Conservation (phyloP, 2,888 invertebrate genomes). For the Eudasyphora cyanicolor region DNA sequence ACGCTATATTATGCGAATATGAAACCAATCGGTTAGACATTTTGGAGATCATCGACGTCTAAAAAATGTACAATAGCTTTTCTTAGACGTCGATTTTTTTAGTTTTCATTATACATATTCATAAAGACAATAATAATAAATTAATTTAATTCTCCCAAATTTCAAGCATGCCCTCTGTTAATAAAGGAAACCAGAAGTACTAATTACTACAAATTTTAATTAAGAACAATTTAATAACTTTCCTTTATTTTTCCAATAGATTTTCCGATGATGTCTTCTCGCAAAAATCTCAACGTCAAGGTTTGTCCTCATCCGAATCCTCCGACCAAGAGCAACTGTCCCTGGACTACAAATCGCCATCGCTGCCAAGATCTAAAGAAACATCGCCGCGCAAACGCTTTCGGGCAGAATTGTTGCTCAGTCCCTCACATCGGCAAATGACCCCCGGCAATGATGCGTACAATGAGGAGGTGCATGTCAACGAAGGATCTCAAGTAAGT, state of each 20-base stretch:
- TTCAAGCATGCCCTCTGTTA: neutral
- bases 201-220: neutral
- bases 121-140: no score
- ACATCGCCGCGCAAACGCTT: slow-evolving; percentile 75
- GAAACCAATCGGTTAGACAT: no score
- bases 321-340: slow-evolving; percentile 78
- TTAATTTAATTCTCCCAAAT: neutral
- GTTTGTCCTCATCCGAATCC: slow-evolving; percentile 76
- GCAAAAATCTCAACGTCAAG: slow-evolving; percentile 84
- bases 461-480: slow-evolving; percentile 55
- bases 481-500: slow-evolving; percentile 65
- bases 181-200: neutral
- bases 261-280: slow-evolving; percentile 86
- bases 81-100: no score
- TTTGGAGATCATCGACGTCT: no score
- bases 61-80: no score
- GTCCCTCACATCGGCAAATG: slow-evolving; percentile 79
- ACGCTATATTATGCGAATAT: no score
- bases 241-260: no score
- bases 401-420: slow-evolving; percentile 76
- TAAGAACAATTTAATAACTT: no score
- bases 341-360: slow-evolving; percentile 68
- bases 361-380: slow-evolving; percentile 69
- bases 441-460: slow-evolving; percentile 75
- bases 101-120: no score